Conservation (phyloP, 2,797 vertebrate species). For the Tokudaia muenninki region DNA sequence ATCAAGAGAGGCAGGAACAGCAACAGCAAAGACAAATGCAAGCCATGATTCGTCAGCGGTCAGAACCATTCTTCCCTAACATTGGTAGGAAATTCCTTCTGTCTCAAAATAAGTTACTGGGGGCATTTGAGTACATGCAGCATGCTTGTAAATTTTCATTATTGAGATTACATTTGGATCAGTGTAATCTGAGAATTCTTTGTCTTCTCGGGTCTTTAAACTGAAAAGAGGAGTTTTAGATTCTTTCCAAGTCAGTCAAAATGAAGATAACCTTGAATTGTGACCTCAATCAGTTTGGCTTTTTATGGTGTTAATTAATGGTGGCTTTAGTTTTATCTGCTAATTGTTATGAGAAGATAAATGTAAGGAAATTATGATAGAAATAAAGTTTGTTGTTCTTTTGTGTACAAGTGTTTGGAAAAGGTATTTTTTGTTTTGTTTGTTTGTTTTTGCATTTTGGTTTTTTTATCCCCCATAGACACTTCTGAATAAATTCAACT, state of each 20-base stretch:
- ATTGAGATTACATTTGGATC: neutral
- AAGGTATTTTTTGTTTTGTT: neutral
- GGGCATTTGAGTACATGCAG: neutral
- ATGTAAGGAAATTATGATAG: constrained; percentile 24
- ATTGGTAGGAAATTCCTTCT: constrained; percentile 92
- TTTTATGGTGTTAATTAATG: neutral
- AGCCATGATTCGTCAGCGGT: constrained; percentile 98
- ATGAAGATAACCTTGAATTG: neutral
- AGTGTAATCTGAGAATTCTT: neutral
- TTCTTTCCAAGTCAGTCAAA: neutral
- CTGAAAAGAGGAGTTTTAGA: neutral
- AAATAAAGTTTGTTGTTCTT: neutral
- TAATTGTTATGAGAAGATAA: neutral
- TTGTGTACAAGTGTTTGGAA: neutral
- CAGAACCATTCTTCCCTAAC: constrained; percentile 98
- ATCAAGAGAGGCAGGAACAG: constrained; percentile 98
- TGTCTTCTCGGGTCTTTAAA: neutral
- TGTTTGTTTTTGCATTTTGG: neutral
- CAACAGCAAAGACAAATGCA: constrained; percentile 99
- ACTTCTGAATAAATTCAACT: neutral
- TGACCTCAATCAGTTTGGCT: neutral
- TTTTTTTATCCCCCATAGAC: neutral
- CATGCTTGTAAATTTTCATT: neutral
- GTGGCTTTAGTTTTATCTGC: neutral
- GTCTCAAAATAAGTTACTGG: neutral